phyloP scores from a whole-genome alignment of 2,888 invertebrate genomes.

The Archaeoteleia sp. region DNA sequence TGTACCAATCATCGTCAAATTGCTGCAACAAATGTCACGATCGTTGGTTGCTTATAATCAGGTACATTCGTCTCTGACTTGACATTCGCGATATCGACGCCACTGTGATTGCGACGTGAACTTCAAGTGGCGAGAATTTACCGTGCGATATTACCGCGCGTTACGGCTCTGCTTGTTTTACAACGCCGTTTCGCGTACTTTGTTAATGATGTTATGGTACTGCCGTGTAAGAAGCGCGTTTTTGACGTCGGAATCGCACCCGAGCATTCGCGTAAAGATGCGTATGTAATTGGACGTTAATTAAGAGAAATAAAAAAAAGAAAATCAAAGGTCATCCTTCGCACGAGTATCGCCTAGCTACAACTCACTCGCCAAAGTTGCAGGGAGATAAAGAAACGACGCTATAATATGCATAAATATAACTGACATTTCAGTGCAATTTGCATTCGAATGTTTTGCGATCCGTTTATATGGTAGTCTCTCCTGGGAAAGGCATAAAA shows the following conservation, averaged over 20 bases:
- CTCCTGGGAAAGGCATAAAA: background rate
- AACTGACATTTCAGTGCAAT: slow-evolving; percentile 52
- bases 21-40: background rate
- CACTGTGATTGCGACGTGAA: slow-evolving; percentile 23
- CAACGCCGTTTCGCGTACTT: slow-evolving; percentile 40
- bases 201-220: slow-evolving; percentile 50
- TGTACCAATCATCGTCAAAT: no score
- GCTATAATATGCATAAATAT: slow-evolving; percentile 49
- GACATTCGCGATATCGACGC: slow-evolving; percentile 38
- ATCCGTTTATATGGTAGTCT: no score
- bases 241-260: slow-evolving; percentile 41
- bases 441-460: slow-evolving; percentile 46
- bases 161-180: slow-evolving; percentile 29
- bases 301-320: slow-evolving; percentile 43
- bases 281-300: slow-evolving; percentile 55
- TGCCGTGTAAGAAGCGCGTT: slow-evolving; percentile 34
- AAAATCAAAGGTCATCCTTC: slow-evolving; percentile 46
- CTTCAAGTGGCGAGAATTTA: slow-evolving; percentile 45
- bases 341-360: slow-evolving; percentile 42
- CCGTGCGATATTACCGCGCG: slow-evolving; percentile 28
- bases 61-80: slow-evolving; percentile 34
- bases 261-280: slow-evolving; percentile 41
- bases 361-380: slow-evolving; percentile 52
- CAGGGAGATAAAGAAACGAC: slow-evolving; percentile 49
- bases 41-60: slow-evolving; percentile 22